Evolutionary conservation across 2,113 vertebrate species (phyloP), one percentile per base, ranked within the genome.

Genomic region (Prinia subflava): DNA sequence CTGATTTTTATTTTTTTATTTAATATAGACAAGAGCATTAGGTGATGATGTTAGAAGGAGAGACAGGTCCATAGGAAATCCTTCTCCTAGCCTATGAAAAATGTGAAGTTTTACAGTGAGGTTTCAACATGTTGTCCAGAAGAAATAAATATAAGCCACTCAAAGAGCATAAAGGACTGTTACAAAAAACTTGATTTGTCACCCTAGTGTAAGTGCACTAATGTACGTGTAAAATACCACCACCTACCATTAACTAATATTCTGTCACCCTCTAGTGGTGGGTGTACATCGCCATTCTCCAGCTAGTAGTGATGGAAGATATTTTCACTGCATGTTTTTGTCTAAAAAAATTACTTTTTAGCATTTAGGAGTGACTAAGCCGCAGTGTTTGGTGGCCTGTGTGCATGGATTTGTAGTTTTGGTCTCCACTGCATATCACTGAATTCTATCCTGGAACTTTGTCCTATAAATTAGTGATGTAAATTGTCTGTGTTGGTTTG

Each of bases 231-330:
- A 46, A 59, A 83, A 24, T 56, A 13, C 23, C 14, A 37, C 30
- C 3, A 7, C 41, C 30, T 67, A 30, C 63, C 35, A 47, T 42
- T 56, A 77, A 37, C 30, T 81, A 60, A 88, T 95, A 92, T 83
- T 94, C 71, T 97, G 68, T 96, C 90, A 94, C 95, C 94, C 93
- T 92, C 94, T 96, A 96, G 88, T 83, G 93, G 93, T 88, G 64
- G 68, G 85, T 90, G n/a, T 63, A 42, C 59, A 86, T 14, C 44
- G 17, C 47, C 78, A 19, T 70, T 39, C 15, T 63, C 23, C n/a
- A 62, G 47, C 35, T 12, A 19, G 22, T 11, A 22, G 11, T 5
- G 37, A 23, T 30, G 19, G 77, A 41, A 33, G 12, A 47, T 55
- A 55, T 73, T 77, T 47, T 73, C 21, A 16, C 42, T 33, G 11